phyloP scores from a whole-genome alignment of 1,140 invertebrate species.

The Meteorus sp. region DNA sequence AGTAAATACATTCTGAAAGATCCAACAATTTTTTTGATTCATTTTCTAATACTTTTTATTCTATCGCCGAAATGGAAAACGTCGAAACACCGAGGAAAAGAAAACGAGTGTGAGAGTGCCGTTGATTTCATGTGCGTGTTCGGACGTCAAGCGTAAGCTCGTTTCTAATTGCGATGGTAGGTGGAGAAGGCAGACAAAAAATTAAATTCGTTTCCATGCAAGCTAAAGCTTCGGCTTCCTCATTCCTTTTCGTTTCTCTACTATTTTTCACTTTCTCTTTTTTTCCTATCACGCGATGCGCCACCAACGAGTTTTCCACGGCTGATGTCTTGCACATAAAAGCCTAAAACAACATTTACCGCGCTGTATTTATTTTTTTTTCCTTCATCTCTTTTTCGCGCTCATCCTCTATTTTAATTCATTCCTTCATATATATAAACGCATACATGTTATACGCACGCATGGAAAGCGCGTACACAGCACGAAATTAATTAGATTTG shows the following conservation, averaged over 20 bases:
- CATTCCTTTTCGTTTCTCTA: slow-evolving; percentile 16
- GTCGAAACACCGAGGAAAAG: slow-evolving; percentile 21
- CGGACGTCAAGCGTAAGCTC: slow-evolving; percentile 30
- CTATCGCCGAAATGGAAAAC: slow-evolving; percentile 23
- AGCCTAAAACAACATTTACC: slow-evolving; percentile 44
- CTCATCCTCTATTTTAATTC: not conserved
- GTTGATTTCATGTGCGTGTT: slow-evolving; percentile 30
- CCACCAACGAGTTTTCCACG: slow-evolving; percentile 21
- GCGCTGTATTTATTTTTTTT: slow-evolving; percentile 30
- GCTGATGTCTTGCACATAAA: slow-evolving; percentile 29
- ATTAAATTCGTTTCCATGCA: slow-evolving; percentile 30
- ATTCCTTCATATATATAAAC: not conserved
- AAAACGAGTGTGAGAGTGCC: slow-evolving; percentile 12
- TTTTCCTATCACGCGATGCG: slow-evolving; percentile 9
- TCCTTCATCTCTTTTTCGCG: slow-evolving; percentile 12
- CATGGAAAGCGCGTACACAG: slow-evolving; percentile 17
- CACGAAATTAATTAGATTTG: slow-evolving; percentile 38
- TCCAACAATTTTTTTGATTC: slow-evolving; percentile 2
- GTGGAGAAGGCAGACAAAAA: slow-evolving; percentile 10
- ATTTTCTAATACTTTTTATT: slow-evolving; percentile 10
- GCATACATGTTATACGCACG: not conserved
- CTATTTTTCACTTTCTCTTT: slow-evolving; percentile 8
- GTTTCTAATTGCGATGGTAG: slow-evolving; percentile 32
- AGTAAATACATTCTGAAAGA: not conserved
- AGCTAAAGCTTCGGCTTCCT: slow-evolving; percentile 22